These are phyloP conservation scores for Alligator sinensis DNA, from an alignment of 2,113 vertebrate species.

Conservation along the genomic window DNA sequence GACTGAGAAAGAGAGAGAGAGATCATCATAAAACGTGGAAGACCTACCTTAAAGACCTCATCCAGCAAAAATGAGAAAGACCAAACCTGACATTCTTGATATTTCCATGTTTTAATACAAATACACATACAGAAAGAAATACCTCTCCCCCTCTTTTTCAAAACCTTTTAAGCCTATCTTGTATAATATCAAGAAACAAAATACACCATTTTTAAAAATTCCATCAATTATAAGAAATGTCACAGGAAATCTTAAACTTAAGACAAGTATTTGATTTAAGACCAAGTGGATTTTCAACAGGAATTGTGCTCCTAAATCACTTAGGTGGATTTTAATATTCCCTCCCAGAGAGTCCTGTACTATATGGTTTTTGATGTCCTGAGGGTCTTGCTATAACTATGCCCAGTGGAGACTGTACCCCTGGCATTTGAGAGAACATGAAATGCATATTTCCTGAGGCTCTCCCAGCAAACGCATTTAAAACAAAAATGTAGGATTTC, in stretches of 20 bases:
- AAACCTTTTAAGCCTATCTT: background rate
- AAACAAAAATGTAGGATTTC: background rate
- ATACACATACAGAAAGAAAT: background rate
- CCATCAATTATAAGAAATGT: no score
- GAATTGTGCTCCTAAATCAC: background rate
- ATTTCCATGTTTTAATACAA: conserved; percentile 12
- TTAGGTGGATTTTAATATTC: background rate
- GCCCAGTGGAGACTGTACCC: background rate
- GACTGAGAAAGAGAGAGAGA: no score
- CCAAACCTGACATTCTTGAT: background rate
- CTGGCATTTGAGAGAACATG: background rate
- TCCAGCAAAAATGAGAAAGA: background rate
- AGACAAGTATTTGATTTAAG: background rate
- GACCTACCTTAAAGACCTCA: background rate
- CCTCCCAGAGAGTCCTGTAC: background rate
- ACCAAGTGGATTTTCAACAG: background rate
- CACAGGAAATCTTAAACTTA: conserved; percentile 1
- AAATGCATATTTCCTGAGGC: background rate
- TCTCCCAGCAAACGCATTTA: background rate
- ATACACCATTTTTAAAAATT: background rate
- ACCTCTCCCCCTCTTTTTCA: background rate
- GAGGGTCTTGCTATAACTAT: background rate
- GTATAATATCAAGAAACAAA: background rate
- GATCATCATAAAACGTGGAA: background rate
- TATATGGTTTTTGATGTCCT: background rate